Evolutionary conservation across 2,888 invertebrate genomes (phyloP).

Genomic region (Orthosia incerta): DNA sequence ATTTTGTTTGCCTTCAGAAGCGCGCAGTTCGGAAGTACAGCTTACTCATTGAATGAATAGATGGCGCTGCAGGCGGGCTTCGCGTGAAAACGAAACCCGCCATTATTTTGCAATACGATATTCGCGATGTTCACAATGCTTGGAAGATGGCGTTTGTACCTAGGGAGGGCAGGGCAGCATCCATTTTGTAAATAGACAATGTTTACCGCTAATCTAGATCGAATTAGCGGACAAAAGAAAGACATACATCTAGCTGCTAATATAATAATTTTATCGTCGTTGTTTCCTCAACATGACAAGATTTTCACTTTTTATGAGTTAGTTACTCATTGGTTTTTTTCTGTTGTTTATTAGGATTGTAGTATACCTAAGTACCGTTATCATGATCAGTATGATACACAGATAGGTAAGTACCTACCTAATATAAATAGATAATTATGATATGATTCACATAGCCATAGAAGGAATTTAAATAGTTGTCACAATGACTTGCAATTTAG

Average conservation of each 20-base stretch:
- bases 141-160: conserved; percentile 62
- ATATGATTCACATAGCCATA: conserved; percentile 21
- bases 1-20: neutral
- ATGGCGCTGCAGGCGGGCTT: conserved; percentile 40
- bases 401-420: neutral
- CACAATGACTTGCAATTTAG: conserved; percentile 6
- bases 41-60: conserved; percentile 35
- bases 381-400: neutral
- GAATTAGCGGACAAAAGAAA: conserved; percentile 36
- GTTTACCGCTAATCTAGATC: conserved; percentile 58
- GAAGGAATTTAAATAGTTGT: neutral
- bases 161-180: conserved; percentile 29
- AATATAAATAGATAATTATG: neutral
- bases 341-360: conserved; percentile 11
- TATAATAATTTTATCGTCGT: conserved; percentile 14
- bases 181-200: conserved; percentile 67
- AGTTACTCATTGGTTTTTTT: conserved; percentile 20
- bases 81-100: conserved; percentile 21
- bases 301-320: conserved; percentile 10
- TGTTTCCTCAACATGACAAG: conserved; percentile 13
- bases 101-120: conserved; percentile 37
- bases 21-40: neutral
- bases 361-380: neutral
- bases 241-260: conserved; percentile 1
- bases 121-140: conserved; percentile 60